phyloP scores from a whole-genome alignment of 2,797 vertebrate genomes.

The Danio tinwini region DNA sequence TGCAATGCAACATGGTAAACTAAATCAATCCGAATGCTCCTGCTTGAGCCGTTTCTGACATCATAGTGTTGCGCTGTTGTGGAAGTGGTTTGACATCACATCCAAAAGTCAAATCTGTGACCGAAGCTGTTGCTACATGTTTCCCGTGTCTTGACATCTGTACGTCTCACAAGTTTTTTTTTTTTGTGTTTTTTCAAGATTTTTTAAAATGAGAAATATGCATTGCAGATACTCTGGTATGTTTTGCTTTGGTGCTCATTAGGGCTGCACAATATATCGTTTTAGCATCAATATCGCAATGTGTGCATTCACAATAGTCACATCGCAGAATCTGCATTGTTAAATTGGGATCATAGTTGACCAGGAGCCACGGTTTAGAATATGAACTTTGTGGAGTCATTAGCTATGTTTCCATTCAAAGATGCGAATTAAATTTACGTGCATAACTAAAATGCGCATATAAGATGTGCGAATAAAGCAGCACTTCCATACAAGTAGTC shows the following conservation, averaged over 20 bases:
- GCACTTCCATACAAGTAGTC: no score
- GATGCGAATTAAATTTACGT: no score
- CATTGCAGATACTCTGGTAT: neutral
- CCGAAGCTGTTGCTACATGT: neutral
- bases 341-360: no score
- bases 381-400: no score
- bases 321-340: no score
- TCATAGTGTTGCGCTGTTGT: neutral
- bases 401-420: no score
- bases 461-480: no score
- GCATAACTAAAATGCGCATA: no score
- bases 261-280: no score
- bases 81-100: constrained; percentile 56
- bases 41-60: neutral
- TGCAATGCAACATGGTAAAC: neutral
- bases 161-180: neutral
- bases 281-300: no score
- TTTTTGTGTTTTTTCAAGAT: neutral
- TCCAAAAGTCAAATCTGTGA: neutral
- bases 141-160: constrained; percentile 37
- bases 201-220: neutral
- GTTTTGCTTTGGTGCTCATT: neutral
- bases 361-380: no score
- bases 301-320: no score
- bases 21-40: neutral